Evolutionary conservation across 2,797 vertebrate genomes (phyloP).

Genomic region (Pseudotriccus pelzelni): DNA sequence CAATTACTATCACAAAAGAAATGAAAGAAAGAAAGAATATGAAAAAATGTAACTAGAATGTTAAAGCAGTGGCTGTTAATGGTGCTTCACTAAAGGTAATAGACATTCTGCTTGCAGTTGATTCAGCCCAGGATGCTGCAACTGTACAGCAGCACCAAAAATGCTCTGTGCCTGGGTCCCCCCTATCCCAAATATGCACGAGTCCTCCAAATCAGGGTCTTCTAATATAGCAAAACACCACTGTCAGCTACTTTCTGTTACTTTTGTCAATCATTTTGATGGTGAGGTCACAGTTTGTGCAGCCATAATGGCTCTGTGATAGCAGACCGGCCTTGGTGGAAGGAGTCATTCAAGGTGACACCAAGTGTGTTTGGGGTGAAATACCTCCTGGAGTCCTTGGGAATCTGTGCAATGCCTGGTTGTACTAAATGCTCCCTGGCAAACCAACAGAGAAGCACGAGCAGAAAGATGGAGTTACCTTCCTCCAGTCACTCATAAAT

Average conservation of each 20-base stretch:
- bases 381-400: not conserved
- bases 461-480: not conserved
- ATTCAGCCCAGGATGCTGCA: not conserved
- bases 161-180: not conserved
- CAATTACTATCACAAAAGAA: not conserved
- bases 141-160: not conserved
- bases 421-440: not conserved
- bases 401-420: not conserved
- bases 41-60: not conserved
- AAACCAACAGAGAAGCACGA: not conserved
- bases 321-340: not conserved
- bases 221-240: not conserved
- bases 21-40: not conserved
- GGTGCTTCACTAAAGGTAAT: not conserved
- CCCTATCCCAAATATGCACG: not conserved
- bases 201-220: not conserved
- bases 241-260: not conserved
- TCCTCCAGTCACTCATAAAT: not conserved
- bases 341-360: not conserved
- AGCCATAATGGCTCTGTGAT: not conserved
- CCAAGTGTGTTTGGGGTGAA: not conserved
- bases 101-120: not conserved
- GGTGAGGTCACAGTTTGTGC: not conserved
- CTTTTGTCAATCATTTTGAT: not conserved
- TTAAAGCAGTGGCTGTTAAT: not conserved